Evolutionary conservation across 2,113 vertebrate genomes (phyloP), one percentile per base, ranked within the genome.

Genomic region (Aegypius monachus): DNA sequence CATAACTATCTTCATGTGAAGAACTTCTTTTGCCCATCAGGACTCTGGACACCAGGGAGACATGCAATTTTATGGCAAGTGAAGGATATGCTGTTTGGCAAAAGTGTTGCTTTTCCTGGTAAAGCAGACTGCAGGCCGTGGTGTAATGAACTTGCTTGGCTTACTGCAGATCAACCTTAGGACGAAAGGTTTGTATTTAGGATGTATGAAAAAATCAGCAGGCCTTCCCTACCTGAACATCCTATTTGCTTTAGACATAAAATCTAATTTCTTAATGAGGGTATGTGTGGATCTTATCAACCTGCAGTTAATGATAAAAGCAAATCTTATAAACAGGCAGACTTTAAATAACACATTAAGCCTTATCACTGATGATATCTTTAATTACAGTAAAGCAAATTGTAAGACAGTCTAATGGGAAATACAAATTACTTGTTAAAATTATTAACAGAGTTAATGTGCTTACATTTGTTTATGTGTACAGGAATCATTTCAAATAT

Each of bases 401-500:
- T 93, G 95, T 96, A 94, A 97, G 97, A 95, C 88, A 70, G 96
- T 97, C 98, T 98, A 98, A 98, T 98, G 98, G 98, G 98, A 98
- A 98, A 98, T 98, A 97, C 98, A 97, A 98, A 98, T 98, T 98
- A 98, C 97, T 98, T 98, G 97, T 97, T 98, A 98, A 98, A 98
- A 98, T 98, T 98, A 98, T 98, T 98, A 98, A 98, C 97, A 97
- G 95, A 97, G 95, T 98, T 98, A 98, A 98, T 98, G 93, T 98
- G 97, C 97, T 98, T 98, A 98, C 98, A 98, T 98, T 98, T 98
- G 98, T 98, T 98, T 98, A 97, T 93, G 95, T 98, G 97, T 98
- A 98, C 96, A 94, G 73, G 98, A 98, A 98, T 98, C 31, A 97
- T 97, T 96, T 98, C 96, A 97, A 96, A 98, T 98, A 98, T 98